Evolutionary conservation across 2,797 vertebrate species (phyloP).

Genomic region (Alfaro cultratus): DNA sequence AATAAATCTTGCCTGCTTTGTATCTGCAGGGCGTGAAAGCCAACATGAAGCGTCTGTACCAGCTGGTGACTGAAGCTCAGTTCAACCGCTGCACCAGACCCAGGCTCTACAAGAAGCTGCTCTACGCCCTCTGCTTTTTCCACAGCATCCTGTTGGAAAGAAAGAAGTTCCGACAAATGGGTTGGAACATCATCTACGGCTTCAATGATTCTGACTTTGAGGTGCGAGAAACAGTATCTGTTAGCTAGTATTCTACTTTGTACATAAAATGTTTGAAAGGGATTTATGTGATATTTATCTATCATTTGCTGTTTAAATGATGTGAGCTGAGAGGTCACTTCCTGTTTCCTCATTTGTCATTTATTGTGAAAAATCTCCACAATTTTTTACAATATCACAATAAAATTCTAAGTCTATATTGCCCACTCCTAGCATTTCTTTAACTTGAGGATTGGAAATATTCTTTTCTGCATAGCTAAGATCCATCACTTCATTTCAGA

Average conservation of each 20-base stretch:
- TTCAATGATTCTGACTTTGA: slow-evolving; percentile 93
- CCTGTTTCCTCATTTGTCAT: neutral
- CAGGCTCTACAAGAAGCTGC: slow-evolving; percentile 84
- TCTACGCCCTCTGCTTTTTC: slow-evolving; percentile 91
- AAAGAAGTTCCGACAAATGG: slow-evolving; percentile 89
- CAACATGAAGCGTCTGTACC: slow-evolving; percentile 90
- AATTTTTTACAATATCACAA: no score
- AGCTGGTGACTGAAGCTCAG: slow-evolving; percentile 84
- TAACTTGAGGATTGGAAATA: neutral
- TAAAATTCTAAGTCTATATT: no score
- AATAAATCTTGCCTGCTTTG: neutral
- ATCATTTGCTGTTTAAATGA: no score
- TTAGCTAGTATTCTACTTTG: neutral
- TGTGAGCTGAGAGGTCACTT: neutral
- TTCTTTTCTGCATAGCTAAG: neutral
- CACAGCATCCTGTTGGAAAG: slow-evolving; percentile 90
- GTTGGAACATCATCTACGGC: slow-evolving; percentile 90
- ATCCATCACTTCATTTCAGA: neutral
- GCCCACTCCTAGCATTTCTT: no score
- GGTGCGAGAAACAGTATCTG: slow-evolving; percentile 64
- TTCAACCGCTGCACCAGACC: slow-evolving; percentile 83
- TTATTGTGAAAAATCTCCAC: no score
- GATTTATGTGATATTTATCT: neutral
- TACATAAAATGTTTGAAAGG: neutral
- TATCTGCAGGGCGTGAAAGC: slow-evolving; percentile 87